A percentile compares a stretch with the other conserved stretches of the same genome.
phyloP scores from a whole-genome alignment of 2,888 invertebrate genomes.

The Branchinecta sandiegonensis region DNA sequence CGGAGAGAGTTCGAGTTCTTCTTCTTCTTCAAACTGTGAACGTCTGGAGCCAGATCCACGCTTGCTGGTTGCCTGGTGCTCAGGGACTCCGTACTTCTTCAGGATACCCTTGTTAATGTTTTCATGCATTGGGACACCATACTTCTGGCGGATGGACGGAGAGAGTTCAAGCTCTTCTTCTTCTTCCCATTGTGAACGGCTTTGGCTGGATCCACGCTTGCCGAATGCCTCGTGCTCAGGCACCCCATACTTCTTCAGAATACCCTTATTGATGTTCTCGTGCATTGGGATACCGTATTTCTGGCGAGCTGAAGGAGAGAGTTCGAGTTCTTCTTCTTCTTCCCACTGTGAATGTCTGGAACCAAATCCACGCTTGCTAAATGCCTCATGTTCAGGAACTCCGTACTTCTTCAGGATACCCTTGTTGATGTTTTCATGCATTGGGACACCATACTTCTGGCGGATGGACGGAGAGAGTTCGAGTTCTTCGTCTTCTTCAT shows the following conservation, averaged over 20 bases:
- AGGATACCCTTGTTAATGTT: too few relatives aligned
- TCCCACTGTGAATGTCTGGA: not conserved
- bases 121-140: too few relatives aligned
- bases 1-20: not conserved
- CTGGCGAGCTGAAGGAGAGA: not conserved
- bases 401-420: not conserved
- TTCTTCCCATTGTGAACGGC: too few relatives aligned
- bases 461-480: not conserved
- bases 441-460: not conserved
- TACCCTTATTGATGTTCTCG: not conserved
- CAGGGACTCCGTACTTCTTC: too few relatives aligned
- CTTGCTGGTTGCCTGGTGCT: too few relatives aligned
- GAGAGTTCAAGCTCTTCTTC: too few relatives aligned
- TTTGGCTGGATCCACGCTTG: not conserved
- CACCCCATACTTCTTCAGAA: not conserved
- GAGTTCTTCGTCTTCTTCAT: slow-evolving; percentile 4
- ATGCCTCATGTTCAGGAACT: not conserved
- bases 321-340: slow-evolving; percentile 1
- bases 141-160: too few relatives aligned
- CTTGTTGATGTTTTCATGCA: slow-evolving; percentile 1
- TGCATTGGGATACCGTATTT: not conserved
- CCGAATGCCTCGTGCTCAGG: not conserved
- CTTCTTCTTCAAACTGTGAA: not conserved
- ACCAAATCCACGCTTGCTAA: not conserved
- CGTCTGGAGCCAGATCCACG: too few relatives aligned